Evolutionary conservation across 2,888 invertebrate genomes (phyloP), one percentile per base, ranked within the genome.

Genomic region (Macrosiphum euphorbiae): DNA sequence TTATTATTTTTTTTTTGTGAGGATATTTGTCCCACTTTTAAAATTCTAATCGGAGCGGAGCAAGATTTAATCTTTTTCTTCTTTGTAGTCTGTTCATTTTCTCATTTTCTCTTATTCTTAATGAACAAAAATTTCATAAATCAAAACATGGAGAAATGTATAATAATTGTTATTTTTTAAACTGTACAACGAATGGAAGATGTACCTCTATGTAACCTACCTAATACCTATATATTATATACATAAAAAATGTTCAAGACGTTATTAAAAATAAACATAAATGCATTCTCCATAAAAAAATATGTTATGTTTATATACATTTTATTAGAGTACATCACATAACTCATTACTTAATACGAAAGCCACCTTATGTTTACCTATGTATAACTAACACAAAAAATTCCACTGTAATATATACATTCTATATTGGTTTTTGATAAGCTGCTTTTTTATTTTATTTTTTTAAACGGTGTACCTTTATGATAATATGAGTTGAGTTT

Each of bases 1-100:
- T 78, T 20, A n/a, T 35, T 55, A 41, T 47, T 67, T 41, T 47
- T 67, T 88, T 61, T 90, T 67, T n/a, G 41, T 4, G 28, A 86
- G n/a, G 28, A 92, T 78, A 88, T 88, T 28, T 88, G 92, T 78
- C 24, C 88, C 52, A 92, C 88, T 92, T 92, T 88, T 88, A 24
- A n/a, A 55, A 88, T 78, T 88, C 92, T 88, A 88, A 92, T 92
- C 88, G 88, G 92, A 92, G 88, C 92, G 92, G 13, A 88, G 35
- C 92, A 55, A 92, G 92, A 92, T 92, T 78, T 92, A 44, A 92
- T 92, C 92, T 67, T 88, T 88, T 88, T 88, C 24, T 35, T 10
- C 7, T 67, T 50, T 67, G 50, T 61, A 44, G n/a, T 86, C 28
- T 13, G 35, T 44, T 85, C 28, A 88, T 92, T 92, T 92, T 50